Conservation (phyloP, 1,140 invertebrate genomes). For the Paraescarpia echinospica region DNA sequence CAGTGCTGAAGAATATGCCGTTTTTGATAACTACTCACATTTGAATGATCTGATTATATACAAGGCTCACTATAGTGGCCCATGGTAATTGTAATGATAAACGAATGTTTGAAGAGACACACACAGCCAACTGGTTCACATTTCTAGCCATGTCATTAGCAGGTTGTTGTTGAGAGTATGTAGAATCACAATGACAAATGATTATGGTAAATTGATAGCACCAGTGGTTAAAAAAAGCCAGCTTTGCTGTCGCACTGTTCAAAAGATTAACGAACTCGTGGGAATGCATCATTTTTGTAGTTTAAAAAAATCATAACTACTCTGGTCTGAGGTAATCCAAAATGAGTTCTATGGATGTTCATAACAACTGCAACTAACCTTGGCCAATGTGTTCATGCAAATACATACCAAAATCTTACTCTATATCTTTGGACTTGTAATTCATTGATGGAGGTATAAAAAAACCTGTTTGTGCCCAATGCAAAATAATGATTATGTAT, state of each 20-base stretch:
- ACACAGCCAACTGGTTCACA: background rate
- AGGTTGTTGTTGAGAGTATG: background rate
- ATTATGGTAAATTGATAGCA: background rate
- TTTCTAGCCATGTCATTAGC: background rate
- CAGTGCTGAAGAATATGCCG: background rate
- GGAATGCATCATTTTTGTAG: too few species aligned
- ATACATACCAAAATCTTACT: too few species aligned
- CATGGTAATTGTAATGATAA: background rate
- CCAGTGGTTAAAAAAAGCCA: background rate
- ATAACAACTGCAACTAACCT: too few species aligned
- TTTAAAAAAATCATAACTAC: too few species aligned
- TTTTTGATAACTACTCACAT: background rate
- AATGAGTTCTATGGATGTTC: too few species aligned
- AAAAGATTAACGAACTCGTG: too few species aligned
- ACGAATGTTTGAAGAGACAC: background rate
- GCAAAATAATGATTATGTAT: too few species aligned
- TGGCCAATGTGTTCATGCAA: too few species aligned
- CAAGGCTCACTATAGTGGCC: background rate
- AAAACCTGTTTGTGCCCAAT: background rate
- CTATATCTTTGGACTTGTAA: background rate
- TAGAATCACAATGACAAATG: background rate
- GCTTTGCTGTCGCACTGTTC: background rate
- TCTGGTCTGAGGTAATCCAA: too few species aligned
- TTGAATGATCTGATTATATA: background rate
- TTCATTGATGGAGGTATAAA: background rate